Base-by-base conservation (phyloP, 2,797 vertebrate species). In the Takifugu ocellatus region DNA sequence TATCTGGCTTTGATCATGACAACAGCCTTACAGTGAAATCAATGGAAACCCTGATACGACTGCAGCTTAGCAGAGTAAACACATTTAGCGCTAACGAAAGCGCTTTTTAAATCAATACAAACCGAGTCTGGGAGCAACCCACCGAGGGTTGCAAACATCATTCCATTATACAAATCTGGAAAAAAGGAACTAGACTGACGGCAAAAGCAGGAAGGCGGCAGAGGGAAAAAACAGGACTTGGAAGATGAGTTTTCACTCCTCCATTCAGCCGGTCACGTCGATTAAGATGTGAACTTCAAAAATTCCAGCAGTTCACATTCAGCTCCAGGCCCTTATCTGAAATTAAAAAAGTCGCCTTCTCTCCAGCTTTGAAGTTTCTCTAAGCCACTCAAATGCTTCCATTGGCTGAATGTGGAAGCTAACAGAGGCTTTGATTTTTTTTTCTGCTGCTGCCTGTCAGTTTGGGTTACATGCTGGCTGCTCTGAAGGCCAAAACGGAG, bases 251-350 rank as follows among this genome's bases (percentile, higher is more conserved):
- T 87, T 72, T 79, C 61, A 25, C 83, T 82, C 59, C 74, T 83
- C 84, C 84, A 84, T 88, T 87, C 86, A 83, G 84, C 71, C 49
- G 77, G 87, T 89, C 88, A 88, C 77, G 83, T 89, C 69, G 77
- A 89, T 91, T 90, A 91, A 90, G 88, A 92, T 90, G 88, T 88
- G 88, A 91, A 86, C 84, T 87, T 84, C 73, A 68, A 87, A 84
- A 88, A 82, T 87, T 90, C 81, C 77, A 75, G 78, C 80, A 81
- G 81, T 84, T 85, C 88, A 87, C 79, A 87, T 91, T 88, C 83
- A 87, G 89, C 89, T 88, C 59, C 64, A 51, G 84, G 87, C 86
- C 72, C 89, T 91, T 91, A 91, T 92, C 91, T 92, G 79, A 91
- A 92, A 92, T 91, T 89, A 89, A 89, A 92, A 89, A 88, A 82